phyloP scores from a whole-genome alignment of 2,113 vertebrate genomes.

The Cynocephalus volans region DNA sequence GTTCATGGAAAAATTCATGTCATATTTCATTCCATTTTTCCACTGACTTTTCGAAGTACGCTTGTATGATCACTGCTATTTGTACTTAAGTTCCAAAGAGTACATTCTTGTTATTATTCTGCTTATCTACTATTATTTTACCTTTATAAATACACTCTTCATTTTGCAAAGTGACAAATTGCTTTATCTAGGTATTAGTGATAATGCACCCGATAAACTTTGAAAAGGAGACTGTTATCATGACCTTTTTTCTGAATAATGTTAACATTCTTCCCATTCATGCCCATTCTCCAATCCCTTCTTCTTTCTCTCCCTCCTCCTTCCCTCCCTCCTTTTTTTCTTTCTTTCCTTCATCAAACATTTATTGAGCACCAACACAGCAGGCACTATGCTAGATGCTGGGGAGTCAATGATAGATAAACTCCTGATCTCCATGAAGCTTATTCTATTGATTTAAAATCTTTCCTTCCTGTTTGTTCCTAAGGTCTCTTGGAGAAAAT shows the following conservation, averaged over 20 bases:
- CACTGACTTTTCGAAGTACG: too few relatives aligned
- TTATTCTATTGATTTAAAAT: constrained; percentile 37
- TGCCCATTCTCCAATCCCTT: neutral
- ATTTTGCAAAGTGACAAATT: constrained; percentile 53
- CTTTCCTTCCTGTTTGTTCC: constrained; percentile 39
- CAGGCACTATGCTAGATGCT: neutral
- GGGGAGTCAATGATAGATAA: neutral
- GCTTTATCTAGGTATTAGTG: constrained; percentile 17
- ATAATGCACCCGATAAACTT: neutral
- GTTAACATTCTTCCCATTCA: neutral
- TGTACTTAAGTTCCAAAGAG: neutral
- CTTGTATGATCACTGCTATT: neutral
- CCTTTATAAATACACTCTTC: constrained; percentile 51
- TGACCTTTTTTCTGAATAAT: constrained; percentile 24
- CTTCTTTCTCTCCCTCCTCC: neutral
- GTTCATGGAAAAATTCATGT: too few relatives aligned
- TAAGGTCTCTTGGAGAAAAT: constrained; percentile 50
- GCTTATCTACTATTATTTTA: constrained; percentile 28
- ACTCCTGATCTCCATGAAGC: neutral
- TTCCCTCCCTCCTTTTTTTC: neutral
- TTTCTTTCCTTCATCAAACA: constrained; percentile 18
- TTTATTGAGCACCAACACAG: neutral
- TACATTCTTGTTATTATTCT: constrained; percentile 2
- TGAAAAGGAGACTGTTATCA: constrained; percentile 24
- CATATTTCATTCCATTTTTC: too few relatives aligned